A percentile compares a stretch with the other conserved stretches of the same genome.
Conservation (phyloP, 2,797 vertebrate genomes). For the Stomatorhinus walkeri region DNA sequence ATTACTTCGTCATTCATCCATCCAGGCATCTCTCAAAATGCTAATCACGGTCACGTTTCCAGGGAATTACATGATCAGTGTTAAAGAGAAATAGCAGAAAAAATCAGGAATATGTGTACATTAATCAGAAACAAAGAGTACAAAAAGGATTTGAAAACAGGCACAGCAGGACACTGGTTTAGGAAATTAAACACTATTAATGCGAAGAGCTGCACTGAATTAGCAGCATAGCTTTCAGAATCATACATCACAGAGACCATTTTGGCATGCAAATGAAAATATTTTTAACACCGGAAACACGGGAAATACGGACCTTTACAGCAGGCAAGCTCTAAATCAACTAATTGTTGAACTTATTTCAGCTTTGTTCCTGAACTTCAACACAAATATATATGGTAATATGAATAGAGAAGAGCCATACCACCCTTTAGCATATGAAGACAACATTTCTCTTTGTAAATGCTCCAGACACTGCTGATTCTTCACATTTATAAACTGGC, state of each 20-base stretch:
- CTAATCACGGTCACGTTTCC: background rate
- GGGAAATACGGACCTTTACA: background rate
- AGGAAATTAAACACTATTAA: background rate
- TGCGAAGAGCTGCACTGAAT: background rate
- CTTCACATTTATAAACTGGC: background rate
- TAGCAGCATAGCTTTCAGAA: background rate
- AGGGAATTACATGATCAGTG: background rate
- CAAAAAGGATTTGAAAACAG: background rate
- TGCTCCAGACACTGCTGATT: background rate
- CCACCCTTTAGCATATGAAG: background rate
- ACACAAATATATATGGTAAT: constrained; percentile 5
- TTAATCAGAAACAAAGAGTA: constrained; percentile 8
- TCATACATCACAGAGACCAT: background rate
- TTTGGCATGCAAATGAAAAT: constrained; percentile 3
- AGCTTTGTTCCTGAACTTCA: background rate
- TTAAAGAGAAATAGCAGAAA: background rate
- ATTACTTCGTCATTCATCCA: background rate
- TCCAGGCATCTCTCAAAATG: background rate
- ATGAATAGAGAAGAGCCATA: background rate
- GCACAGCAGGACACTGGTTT: background rate
- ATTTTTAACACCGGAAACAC: background rate
- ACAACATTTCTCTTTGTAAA: background rate
- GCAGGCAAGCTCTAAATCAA: background rate
- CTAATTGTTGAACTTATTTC: background rate
- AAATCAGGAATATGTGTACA: background rate